Percentiles rank a stretch among this genome's conserved stretches.
Evolutionary conservation across 1,140 invertebrate genomes (phyloP).

Genomic region (Leptonema lineaticorne): DNA sequence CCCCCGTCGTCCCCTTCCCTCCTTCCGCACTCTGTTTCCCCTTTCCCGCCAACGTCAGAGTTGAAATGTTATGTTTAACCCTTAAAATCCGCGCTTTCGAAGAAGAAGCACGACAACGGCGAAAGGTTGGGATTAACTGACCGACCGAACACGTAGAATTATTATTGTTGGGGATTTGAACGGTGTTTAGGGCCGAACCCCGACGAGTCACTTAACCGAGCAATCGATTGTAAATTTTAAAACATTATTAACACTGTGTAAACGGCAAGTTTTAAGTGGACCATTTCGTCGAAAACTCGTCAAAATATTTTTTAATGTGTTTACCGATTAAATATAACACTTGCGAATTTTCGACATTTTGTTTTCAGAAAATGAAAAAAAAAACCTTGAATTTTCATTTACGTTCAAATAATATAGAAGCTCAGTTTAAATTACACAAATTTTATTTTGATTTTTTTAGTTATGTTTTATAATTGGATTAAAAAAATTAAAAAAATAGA

Average conservation of each 20-base stretch:
- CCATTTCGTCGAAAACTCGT: neutral
- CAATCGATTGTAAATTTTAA: neutral
- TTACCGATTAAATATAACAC: too few species aligned
- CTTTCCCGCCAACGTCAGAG: neutral
- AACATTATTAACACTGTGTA: neutral
- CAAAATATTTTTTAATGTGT: too few species aligned
- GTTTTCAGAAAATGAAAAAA: too few species aligned
- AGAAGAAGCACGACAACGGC: slow-evolving; percentile 5
- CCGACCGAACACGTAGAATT: slow-evolving; percentile 13
- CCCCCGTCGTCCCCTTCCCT: too few species aligned
- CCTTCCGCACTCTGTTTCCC: too few species aligned
- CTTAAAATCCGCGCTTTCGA: slow-evolving; percentile 2
- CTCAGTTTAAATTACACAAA: too few species aligned
- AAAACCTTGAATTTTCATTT: too few species aligned
- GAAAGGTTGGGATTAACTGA: slow-evolving; percentile 9
- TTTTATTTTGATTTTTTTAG: too few species aligned
- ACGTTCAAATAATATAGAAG: too few species aligned
- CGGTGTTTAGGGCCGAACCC: neutral
- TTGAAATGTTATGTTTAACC: slow-evolving; percentile 18
- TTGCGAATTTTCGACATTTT: too few species aligned
- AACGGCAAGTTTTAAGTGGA: neutral
- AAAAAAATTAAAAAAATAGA: too few species aligned
- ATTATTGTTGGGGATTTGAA: slow-evolving; percentile 26
- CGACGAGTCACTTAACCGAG: neutral
- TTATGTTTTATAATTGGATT: too few species aligned